Base-by-base conservation (phyloP, 1,140 invertebrate species). In the Chelonus insularis region DNA sequence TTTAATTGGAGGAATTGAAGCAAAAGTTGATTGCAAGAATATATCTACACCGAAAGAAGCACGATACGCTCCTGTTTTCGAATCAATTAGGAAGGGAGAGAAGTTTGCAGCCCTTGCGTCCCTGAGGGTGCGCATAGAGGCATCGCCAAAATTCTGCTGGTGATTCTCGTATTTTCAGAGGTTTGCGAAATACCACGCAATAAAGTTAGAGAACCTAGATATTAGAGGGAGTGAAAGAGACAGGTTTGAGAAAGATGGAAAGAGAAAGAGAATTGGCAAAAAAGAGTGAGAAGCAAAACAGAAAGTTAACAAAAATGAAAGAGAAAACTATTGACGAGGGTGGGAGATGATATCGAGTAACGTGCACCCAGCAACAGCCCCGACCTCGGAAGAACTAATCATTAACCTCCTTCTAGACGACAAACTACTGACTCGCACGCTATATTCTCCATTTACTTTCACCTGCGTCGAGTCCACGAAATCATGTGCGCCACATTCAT, bases 41-140 rank as follows among this genome's bases (percentile, higher is more conserved):
- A n/a, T n/a, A n/a, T n/a, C n/a, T n/a, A n/a, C n/a, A n/a, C n/a
- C n/a, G n/a, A n/a, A n/a, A n/a, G n/a, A 29, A 4, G 25, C 25
- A 29, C 37, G 52, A 51, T 64, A 64, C 62, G 51, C 48, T 51
- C 62, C 62, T 64, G 62, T 32, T 70, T 72, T 50, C 21, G 45
- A 18, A 37, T 25, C 9, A 14, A 14, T 4, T 65, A 63, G 70
- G 68, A 67, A 68, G 72, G 70, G 72, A 69, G 68, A 74, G 64
- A 71, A 75, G 71, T 71, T 73, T 73, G 69, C 74, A 72, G 70
- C 76, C 80, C 82, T 78, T 78, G 78, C 79, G 72, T 76, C 82
- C 76, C 76, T 54, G 36, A 37, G 67, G 43, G 43, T 74, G 75
- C 80, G 78, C 79, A 79, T 76, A 75, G 65, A 67, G 70, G 62